These are phyloP conservation scores for Piliocolobus tephrosceles DNA, from an alignment of 2,113 vertebrate species.

Conservation along the genomic window DNA sequence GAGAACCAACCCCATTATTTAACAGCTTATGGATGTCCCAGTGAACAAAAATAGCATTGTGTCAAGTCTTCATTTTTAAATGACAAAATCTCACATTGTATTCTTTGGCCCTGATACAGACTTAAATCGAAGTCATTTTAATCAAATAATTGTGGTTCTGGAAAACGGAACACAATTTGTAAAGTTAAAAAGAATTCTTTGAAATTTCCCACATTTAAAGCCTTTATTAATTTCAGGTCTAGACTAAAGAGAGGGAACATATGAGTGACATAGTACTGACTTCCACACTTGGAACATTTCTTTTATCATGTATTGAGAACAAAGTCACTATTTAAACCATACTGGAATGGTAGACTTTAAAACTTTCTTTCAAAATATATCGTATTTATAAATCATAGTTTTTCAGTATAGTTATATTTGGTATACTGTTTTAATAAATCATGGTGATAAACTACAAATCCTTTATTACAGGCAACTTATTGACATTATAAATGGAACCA, in stretches of 20 bases:
- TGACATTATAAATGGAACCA: background rate
- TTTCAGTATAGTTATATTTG: background rate
- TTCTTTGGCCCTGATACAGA: background rate
- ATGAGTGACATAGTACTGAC: background rate
- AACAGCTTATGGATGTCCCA: background rate
- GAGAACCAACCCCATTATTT: conserved; percentile 15
- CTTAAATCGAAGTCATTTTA: conserved; percentile 26
- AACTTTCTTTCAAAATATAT: background rate
- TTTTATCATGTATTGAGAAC: background rate
- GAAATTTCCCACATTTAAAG: conserved; percentile 3
- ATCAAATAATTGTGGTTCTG: conserved; percentile 29
- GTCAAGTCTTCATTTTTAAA: background rate
- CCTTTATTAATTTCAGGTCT: background rate
- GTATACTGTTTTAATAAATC: background rate
- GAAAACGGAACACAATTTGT: conserved; percentile 7
- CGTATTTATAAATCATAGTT: background rate
- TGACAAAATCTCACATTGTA: conserved; percentile 30
- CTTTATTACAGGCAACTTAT: background rate
- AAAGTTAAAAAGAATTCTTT: conserved; percentile 33
- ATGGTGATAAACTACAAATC: background rate
- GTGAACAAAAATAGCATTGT: conserved; percentile 7
- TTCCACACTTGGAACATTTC: background rate
- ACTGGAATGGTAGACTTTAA: background rate
- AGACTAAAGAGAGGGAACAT: background rate
- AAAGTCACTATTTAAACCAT: background rate